Evolutionary conservation across 53 echinoderm and acorn worm species (phyloP), one percentile per base, ranked within the genome.

Genomic region (Mesocentrotus franciscanus): DNA sequence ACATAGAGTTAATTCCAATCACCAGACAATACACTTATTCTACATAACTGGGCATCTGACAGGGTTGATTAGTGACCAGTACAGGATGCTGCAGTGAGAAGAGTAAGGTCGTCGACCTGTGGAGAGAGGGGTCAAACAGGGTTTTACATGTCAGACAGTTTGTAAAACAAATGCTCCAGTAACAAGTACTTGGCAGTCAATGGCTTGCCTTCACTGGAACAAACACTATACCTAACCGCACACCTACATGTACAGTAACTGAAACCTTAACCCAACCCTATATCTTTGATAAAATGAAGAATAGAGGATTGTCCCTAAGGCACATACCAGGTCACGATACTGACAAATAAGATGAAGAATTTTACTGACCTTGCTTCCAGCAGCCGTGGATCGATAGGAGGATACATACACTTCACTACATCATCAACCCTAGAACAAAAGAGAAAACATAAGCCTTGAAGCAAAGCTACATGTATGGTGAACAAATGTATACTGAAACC

Each of bases 361-460:
- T 32, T 9, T 42, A 84, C 96, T 95, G 94, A 99, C 99, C 99
- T 97, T 66, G 98, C 99, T 87, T 99, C 99, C 0, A 99, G 96
- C 12, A 99, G 96, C 35, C 97, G 96, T 60, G 97, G 98, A 95
- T 99, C 99, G 30, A 99, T 95, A 10, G 99, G 99, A 61, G 99
- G 99, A 85, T 99, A 99, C 97, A 99, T 94, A 16, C 97, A 98
- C 59, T 97, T 95, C 18, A 99, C 99, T 0, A 99, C 99, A 95
- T 99, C 99, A 95, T 99, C 99, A 36, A 98, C 99, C 89, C 99
- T 98, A 91, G 2, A 90, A 95, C 56, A 59, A 85, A 58, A 64
- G 49, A 85, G 29, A 56, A 32, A 95, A 70, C 71, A 90, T 36
- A 22, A 85, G 22, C 9, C 24, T 85, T 56, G 33, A 15, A 78